Evolutionary conservation across 2,797 vertebrate species (phyloP).

Genomic region (Anabas testudineus): DNA sequence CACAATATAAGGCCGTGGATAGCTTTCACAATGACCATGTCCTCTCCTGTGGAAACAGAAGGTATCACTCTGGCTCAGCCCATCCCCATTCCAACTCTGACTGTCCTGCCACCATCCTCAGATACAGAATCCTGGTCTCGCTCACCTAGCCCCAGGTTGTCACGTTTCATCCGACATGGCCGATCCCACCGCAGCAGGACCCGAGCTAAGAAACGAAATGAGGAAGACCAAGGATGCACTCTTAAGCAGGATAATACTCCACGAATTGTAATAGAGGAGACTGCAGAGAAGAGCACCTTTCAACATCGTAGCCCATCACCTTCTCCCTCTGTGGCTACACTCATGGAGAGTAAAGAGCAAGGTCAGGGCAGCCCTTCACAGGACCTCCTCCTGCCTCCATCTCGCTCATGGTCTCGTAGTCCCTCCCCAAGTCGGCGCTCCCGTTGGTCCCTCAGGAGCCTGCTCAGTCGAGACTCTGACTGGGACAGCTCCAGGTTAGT

Average conservation of each 20-base stretch:
- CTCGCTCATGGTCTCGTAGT: constrained; percentile 79
- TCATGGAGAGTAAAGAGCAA: constrained; percentile 52
- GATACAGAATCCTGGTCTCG: constrained; percentile 86
- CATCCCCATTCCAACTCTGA: constrained; percentile 77
- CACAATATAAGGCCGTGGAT: neutral
- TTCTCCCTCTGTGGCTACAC: constrained; percentile 56
- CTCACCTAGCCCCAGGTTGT: constrained; percentile 79
- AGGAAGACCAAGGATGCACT: constrained; percentile 37
- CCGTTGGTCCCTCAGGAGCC: constrained; percentile 83
- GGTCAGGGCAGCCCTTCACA: constrained; percentile 54
- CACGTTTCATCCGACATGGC: constrained; percentile 45
- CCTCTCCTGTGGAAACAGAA: constrained; percentile 58
- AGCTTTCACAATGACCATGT: constrained; percentile 67
- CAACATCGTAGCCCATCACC: constrained; percentile 42
- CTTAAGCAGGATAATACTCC: constrained; percentile 34
- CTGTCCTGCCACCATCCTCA: constrained; percentile 81
- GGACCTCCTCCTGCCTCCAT: constrained; percentile 74
- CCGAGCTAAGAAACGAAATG: constrained; percentile 57
- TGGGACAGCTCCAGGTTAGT: constrained; percentile 86
- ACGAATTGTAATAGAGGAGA: constrained; percentile 28
- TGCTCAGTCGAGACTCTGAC: constrained; percentile 84
- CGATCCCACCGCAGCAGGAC: constrained; percentile 60
- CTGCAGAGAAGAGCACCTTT: neutral
- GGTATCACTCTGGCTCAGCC: constrained; percentile 58
- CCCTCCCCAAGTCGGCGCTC: constrained; percentile 82